Percentiles rank a stretch among this genome's conserved stretches.
Conservation (phyloP, 1,140 invertebrate genomes). For the Heliconius congener region DNA sequence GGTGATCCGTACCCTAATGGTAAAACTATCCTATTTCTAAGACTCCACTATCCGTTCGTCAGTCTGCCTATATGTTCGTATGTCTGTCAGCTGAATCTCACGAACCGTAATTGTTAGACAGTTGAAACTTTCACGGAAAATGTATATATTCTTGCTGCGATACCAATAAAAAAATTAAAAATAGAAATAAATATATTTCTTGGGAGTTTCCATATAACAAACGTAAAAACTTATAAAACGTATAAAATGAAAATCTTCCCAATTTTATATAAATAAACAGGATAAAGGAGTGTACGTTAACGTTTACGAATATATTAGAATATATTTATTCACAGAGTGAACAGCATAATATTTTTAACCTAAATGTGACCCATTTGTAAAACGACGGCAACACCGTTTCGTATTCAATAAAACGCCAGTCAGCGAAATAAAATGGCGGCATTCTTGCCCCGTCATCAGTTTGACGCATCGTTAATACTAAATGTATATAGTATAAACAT, state of each 20-base stretch:
- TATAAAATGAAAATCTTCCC: not conserved
- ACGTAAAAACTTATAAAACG: too few species aligned
- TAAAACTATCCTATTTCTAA: too few species aligned
- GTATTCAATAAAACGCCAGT: conserved; percentile 37
- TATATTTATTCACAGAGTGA: not conserved
- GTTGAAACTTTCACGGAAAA: too few species aligned
- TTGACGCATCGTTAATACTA: conserved; percentile 44
- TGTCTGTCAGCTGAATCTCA: too few species aligned
- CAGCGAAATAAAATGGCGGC: conserved; percentile 37
- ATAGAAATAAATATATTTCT: too few species aligned
- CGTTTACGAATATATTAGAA: not conserved
- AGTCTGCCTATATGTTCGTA: too few species aligned
- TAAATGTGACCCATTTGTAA: conserved; percentile 28
- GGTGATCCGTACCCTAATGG: too few species aligned
- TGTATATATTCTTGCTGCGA: too few species aligned
- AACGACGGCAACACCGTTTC: conserved; percentile 18
- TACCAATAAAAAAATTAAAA: too few species aligned
- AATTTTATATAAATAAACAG: not conserved
- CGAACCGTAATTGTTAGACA: too few species aligned
- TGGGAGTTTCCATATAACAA: too few species aligned
- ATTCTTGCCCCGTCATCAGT: conserved; percentile 41
- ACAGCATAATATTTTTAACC: not conserved
- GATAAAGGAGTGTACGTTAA: not conserved
- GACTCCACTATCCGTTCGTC: too few species aligned
- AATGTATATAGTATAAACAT: conserved; percentile 26